phyloP scores from a whole-genome alignment of 2,113 vertebrate species.

The Todiramphus saurophagus region DNA sequence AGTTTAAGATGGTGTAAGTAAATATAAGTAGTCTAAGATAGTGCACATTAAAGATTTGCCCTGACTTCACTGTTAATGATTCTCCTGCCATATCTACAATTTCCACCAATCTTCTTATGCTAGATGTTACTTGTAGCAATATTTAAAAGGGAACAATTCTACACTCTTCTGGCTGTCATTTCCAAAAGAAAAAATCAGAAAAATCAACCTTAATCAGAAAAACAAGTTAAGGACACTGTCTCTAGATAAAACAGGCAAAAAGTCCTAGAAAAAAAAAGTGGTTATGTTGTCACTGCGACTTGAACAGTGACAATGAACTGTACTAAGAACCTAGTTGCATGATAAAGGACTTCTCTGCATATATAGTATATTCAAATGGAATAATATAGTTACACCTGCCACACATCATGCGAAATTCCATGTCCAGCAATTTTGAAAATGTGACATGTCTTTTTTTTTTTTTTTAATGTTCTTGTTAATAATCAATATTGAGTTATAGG shows the following conservation, averaged over 20 bases:
- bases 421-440: background rate
- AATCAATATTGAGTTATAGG: background rate
- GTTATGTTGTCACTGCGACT: background rate
- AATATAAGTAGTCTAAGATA: background rate
- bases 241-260: background rate
- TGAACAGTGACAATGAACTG: background rate
- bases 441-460: background rate
- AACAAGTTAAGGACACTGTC: background rate
- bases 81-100: background rate
- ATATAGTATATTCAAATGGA: background rate
- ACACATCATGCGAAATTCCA: background rate
- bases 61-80: background rate
- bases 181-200: background rate
- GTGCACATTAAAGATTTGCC: background rate
- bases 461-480: fast-evolving
- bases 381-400: background rate
- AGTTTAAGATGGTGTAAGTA: background rate
- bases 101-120: background rate
- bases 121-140: background rate
- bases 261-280: background rate
- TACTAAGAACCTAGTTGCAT: background rate
- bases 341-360: background rate
- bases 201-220: background rate
- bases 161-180: background rate
- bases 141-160: background rate